phyloP scores from a whole-genome alignment of 2,113 vertebrate genomes.

The Eidolon helvum region DNA sequence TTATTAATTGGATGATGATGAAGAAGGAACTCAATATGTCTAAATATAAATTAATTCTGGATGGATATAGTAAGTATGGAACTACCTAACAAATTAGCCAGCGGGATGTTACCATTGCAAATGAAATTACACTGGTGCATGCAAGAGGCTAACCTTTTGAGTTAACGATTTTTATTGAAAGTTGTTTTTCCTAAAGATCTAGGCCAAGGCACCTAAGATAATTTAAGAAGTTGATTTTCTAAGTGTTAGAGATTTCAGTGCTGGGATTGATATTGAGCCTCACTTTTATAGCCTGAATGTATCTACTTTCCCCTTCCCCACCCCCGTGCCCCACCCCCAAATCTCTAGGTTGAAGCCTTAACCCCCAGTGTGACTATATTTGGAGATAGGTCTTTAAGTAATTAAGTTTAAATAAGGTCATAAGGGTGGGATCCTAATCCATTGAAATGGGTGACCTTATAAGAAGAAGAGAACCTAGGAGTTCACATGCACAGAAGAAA shows the following conservation, averaged over 20 bases:
- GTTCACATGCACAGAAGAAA: neutral
- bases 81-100: neutral
- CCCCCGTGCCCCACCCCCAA: too few relatives aligned
- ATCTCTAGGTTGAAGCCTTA: neutral
- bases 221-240: neutral
- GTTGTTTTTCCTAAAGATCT: neutral
- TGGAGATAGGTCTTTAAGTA: neutral
- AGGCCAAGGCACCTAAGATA: neutral
- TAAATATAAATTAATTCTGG: slow-evolving; percentile 35
- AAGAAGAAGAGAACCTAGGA: neutral
- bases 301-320: too few relatives aligned
- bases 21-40: neutral
- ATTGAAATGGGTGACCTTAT: neutral
- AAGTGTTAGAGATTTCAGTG: neutral
- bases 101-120: neutral
- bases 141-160: neutral
- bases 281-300: neutral
- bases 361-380: neutral
- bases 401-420: neutral
- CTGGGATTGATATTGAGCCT: neutral
- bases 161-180: neutral
- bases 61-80: neutral
- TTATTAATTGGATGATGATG: neutral
- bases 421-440: neutral
- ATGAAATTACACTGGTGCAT: neutral